A percentile compares a stretch with the other conserved stretches of the same genome.
Evolutionary conservation across 2,888 invertebrate genomes (phyloP).

Genomic region (Ariolimax columbianus): DNA sequence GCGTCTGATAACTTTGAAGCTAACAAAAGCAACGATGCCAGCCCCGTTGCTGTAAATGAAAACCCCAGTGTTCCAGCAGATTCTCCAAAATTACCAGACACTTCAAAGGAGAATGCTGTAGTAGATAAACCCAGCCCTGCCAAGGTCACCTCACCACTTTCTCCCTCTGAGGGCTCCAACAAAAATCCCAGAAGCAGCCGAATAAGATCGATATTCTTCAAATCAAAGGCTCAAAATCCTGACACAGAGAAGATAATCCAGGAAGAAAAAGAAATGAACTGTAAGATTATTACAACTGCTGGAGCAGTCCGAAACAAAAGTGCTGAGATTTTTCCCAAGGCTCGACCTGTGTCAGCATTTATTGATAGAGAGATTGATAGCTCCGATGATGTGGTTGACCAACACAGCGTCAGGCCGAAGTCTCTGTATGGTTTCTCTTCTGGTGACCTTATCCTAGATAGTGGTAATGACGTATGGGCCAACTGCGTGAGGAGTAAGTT

Average conservation of each 20-base stretch:
- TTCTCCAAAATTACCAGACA: background rate
- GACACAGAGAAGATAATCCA: conserved; percentile 44
- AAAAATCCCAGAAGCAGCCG: background rate
- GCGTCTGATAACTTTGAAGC: background rate
- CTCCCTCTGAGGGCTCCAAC: background rate
- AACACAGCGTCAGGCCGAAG: background rate
- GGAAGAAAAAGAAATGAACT: conserved; percentile 47
- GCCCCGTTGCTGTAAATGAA: background rate
- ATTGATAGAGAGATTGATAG: conserved; percentile 41
- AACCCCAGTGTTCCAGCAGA: background rate
- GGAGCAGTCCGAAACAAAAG: conserved; percentile 52
- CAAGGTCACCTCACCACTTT: background rate
- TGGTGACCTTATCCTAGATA: conserved; percentile 13
- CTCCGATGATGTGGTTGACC: conserved; percentile 6
- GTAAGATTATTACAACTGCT: conserved; percentile 49
- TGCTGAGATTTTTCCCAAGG: conserved; percentile 46
- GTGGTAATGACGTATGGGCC: conserved; percentile 8
- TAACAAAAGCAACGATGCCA: conserved; percentile 18
- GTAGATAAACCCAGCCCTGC: background rate
- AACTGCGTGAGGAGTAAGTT: conserved; percentile 34
- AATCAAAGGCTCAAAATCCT: conserved; percentile 47
- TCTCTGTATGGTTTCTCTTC: conserved; percentile 46
- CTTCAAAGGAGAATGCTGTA: background rate
- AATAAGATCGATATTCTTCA: conserved; percentile 44
- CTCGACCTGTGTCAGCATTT: conserved; percentile 42